Evolutionary conservation across 2,888 invertebrate species (phyloP), one percentile per base, ranked within the genome.

Genomic region (Perithous albicinctus): DNA sequence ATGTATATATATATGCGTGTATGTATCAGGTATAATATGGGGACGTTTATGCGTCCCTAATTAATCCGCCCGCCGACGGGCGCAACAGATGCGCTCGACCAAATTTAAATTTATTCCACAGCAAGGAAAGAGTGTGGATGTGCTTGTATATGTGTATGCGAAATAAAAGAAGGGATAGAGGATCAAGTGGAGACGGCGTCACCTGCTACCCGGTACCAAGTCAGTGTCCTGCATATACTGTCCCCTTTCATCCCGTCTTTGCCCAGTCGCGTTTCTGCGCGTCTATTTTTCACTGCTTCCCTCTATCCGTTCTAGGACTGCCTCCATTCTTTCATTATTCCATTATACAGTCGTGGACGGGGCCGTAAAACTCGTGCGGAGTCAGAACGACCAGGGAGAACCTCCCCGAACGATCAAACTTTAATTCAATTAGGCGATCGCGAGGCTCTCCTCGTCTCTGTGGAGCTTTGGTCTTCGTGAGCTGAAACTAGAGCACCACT

Each of bases 31-130:
- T 69, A 46, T 78, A 74, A 75, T 78, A 51, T 8, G 67, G 59
- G 74, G 79, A 73, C 85, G 82, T 85, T 89, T 85, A 85, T 80
- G 75, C 80, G 80, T 82, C 85, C 85, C 84, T 89, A 90, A 90
- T 90, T 90, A 90, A 90, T 89, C 87, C 82, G 77, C 80, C 83
- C 82, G 80, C 83, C 84, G 81, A 81, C 76, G 84, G 85, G 78
- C 82, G 85, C 86, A 88, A 89, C 90, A 90, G 90, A 89, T 90
- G 90, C 84, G 87, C 80, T 72, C 86, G 85, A 83, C 78, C 7
- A 86, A 87, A 89, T 90, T 90, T 87, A 90, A 90, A 89, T 90
- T 90, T 89, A 89, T 90, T 88, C 86, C 80, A 64, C 74, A 80
- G 70, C 75, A 63, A 69, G 67, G 41, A 56, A 69, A 69, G 72